phyloP scores from a whole-genome alignment of 2,797 vertebrate genomes.

The Malacoctenus gilli region DNA sequence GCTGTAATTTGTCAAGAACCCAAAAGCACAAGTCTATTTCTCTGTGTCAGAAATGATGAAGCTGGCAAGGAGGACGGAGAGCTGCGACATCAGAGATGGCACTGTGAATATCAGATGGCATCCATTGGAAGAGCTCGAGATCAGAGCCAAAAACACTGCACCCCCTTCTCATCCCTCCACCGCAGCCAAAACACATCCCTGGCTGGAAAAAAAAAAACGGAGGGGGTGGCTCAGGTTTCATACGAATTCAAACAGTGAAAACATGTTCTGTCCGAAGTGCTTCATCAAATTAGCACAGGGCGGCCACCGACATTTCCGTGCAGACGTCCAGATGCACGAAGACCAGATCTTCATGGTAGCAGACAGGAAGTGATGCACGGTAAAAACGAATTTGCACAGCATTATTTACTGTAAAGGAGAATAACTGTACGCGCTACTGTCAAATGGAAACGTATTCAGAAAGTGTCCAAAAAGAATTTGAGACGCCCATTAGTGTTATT shows the following conservation, averaged over 20 bases:
- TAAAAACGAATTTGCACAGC: conserved; percentile 41
- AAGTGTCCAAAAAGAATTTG: conserved; percentile 4
- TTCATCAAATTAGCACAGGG: conserved; percentile 48
- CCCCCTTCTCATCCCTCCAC: conserved; percentile 24
- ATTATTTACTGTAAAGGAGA: conserved; percentile 59
- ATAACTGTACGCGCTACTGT: conserved; percentile 35
- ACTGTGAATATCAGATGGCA: conserved; percentile 71
- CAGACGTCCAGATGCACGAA: conserved; percentile 41
- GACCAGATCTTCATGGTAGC: conserved; percentile 21
- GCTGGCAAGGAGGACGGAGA: conserved; percentile 61
- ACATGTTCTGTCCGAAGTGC: conserved; percentile 54
- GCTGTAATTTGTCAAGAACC: conserved; percentile 76
- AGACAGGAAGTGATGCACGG: conserved; percentile 38
- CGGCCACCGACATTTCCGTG: conserved; percentile 34
- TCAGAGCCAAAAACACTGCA: conserved; percentile 62
- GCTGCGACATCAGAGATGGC: conserved; percentile 63
- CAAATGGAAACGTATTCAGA: conserved; percentile 19
- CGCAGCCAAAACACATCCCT: conserved; percentile 44
- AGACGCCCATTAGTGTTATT: background rate
- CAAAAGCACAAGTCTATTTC: conserved; percentile 75
- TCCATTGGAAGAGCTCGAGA: conserved; percentile 59
- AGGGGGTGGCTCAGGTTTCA: conserved; percentile 56
- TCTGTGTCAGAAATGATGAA: conserved; percentile 75
- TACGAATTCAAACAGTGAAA: conserved; percentile 69
- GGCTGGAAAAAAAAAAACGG: conserved; percentile 29